A percentile compares a stretch with the other conserved stretches of the same genome.
phyloP scores from a whole-genome alignment of 2,113 vertebrate species.

The Gorsachius goisagi region DNA sequence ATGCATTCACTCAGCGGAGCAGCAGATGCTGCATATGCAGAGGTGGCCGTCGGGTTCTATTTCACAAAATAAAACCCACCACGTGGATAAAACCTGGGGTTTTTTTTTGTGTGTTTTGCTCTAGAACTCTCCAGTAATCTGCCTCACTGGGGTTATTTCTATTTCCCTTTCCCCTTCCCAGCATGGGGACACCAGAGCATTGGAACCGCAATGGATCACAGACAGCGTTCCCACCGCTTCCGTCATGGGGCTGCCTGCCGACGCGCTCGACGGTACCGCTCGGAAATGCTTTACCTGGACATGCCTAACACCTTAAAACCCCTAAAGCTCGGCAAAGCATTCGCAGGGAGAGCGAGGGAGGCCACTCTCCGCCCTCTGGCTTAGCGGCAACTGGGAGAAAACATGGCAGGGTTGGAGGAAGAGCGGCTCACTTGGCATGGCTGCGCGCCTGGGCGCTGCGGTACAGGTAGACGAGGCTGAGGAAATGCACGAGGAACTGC shows the following conservation, averaged over 20 bases:
- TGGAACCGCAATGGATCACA: rapidly evolving
- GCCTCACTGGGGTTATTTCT: not conserved
- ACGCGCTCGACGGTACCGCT: rapidly evolving
- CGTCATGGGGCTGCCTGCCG: not conserved
- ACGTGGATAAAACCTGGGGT: too few species aligned
- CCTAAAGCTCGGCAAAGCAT: rapidly evolving
- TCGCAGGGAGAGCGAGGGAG: not conserved
- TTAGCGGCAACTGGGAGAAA: not conserved
- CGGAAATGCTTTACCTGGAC: not conserved
- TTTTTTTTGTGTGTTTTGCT: too few species aligned
- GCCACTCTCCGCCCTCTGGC: not conserved
- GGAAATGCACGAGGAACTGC: conserved; percentile 94
- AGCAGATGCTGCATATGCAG: too few species aligned
- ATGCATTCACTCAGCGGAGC: too few species aligned
- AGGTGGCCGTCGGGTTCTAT: not conserved
- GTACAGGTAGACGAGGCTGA: conserved; percentile 91
- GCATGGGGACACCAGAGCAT: rapidly evolving
- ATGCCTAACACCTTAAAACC: rapidly evolving
- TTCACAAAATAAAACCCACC: not conserved
- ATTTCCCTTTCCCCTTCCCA: too few species aligned
- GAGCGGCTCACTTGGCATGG: conserved; percentile 77
- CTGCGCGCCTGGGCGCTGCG: conserved; percentile 86
- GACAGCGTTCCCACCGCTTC: not conserved
- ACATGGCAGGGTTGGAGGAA: rapidly evolving
- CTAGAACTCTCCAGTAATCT: not conserved